Evolutionary conservation across 2,888 invertebrate species (phyloP), one percentile per base, ranked within the genome.

Genomic region (Drosophila fungiperda): DNA sequence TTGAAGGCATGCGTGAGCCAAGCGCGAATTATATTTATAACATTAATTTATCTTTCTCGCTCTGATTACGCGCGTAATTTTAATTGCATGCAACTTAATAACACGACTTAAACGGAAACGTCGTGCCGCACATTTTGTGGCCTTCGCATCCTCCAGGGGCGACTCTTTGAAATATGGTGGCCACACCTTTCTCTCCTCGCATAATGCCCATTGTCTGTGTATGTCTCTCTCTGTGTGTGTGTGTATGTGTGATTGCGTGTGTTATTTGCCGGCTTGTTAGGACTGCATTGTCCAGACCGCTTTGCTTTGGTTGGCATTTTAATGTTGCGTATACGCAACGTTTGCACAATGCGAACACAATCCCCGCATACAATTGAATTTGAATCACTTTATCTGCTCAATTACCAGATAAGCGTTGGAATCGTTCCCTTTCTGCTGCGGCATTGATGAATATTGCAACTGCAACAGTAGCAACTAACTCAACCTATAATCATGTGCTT

Each of bases 31-130:
- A 83, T 82, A 86, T 87, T 89, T 89, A 86, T 82, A 82, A 79
- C 82, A 68, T 66, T 85, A 87, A 87, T 89, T 88, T 89, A 87
- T 88, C 88, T 87, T 83, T 85, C 78, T 85, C 84, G 89, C 89
- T 89, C 88, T 89, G 88, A 89, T 89, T 89, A 83, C 88, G 85
- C 78, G 87, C 78, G 87, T 87, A 87, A 87, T 89, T 89, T 89
- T 88, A 88, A 88, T 89, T 88, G 87, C 84, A 75, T 76, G 87
- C 86, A 87, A 90, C 90, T 90, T 90, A 83, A 88, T 88, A 87
- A 85, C 76, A 70, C 62, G 82, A 69, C 73, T 76, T 71, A 79
- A 82, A 76, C 60, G 69, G 52, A 63, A 66, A 49, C 55, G 65
- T 66, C 61, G 63, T 68, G 32, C 55, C 66, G 55, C 26, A 42